Evolutionary conservation across 2,888 invertebrate species (phyloP), one percentile per base, ranked within the genome.

Genomic region (Palloptera scutellata): DNA sequence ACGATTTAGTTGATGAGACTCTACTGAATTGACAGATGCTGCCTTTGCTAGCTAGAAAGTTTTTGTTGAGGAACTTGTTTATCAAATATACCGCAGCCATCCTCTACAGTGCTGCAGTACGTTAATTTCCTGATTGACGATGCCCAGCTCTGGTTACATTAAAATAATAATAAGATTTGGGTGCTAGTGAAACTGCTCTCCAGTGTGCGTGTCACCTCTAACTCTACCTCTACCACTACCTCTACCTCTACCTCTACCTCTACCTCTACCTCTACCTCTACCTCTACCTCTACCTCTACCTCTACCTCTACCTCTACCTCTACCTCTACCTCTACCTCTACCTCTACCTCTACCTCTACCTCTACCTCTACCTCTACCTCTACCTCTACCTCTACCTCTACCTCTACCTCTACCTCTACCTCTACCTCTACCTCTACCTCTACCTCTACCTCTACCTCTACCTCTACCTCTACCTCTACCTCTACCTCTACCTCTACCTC

Each of bases 381-480:
- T 30, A 30, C n/a, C 55, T 30, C 55, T 55, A 55, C 41, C 55
- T 2, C 30, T 55, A 30, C 41, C 55, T 6, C 52, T 52, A 52
- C 41, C 55, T 30, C 55, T 55, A 55, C 41, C 55, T 30, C 55
- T 55, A 55, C 41, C 55, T 30, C 55, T 55, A 57, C 42, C 17
- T 41, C 57, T 41, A 57, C 42, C 17, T 9, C 42, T 40, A 54
- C 30, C 20, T 1, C 15, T 41, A 57, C 42, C 15, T 40, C 57
- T 41, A 15, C 42, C 41, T 40, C 41, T 40, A 57, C 42, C 41
- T 15, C 41, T 41, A 15, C 15, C 57, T 41, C 41, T n/a, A 57
- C 42, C 57, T 0, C 41, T 40, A 41, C 11, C 40, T 15, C 41
- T 40, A n/a, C 42, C 57, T 13, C 41, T 40, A 41, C 42, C 15